Conservation (phyloP, 1,140 invertebrate genomes). For the Oncopodura yosiiana region DNA sequence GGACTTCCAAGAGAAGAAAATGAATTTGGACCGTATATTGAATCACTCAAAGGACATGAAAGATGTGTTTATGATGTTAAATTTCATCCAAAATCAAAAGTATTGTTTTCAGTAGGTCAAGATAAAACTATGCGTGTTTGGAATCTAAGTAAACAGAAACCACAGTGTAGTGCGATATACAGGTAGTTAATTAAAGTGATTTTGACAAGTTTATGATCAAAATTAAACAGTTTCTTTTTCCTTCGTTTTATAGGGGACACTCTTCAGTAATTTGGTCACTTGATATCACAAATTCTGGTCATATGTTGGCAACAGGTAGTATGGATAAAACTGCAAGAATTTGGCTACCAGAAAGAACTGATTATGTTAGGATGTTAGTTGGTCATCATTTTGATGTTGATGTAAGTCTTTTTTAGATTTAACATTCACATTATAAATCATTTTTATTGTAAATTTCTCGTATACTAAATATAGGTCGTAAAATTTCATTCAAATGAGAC, state of each 20-base stretch:
- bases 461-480: constrained; percentile 47
- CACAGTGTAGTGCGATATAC: constrained; percentile 58
- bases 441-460: constrained; percentile 11
- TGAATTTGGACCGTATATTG: not conserved
- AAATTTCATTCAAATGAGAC: constrained; percentile 73
- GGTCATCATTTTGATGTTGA: constrained; percentile 76
- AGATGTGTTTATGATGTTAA: constrained; percentile 24
- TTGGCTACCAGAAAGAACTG: constrained; percentile 70
- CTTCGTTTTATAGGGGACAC: constrained; percentile 39
- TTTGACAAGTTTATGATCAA: not conserved
- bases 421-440: not conserved
- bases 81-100: constrained; percentile 32
- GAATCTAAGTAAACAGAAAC: constrained; percentile 49
- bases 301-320: constrained; percentile 52
- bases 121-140: constrained; percentile 65
- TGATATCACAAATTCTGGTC: constrained; percentile 25
- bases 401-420: constrained; percentile 43
- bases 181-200: constrained; percentile 43
- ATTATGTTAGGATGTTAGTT: constrained; percentile 66
- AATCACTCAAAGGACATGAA: constrained; percentile 24
- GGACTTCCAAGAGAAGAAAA: constrained; percentile 4
- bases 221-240: constrained; percentile 18
- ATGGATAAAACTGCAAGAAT: constrained; percentile 72
- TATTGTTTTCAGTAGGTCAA: constrained; percentile 47
- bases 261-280: constrained; percentile 36